phyloP scores from a whole-genome alignment of 2,113 vertebrate species.

The Empidonax traillii region DNA sequence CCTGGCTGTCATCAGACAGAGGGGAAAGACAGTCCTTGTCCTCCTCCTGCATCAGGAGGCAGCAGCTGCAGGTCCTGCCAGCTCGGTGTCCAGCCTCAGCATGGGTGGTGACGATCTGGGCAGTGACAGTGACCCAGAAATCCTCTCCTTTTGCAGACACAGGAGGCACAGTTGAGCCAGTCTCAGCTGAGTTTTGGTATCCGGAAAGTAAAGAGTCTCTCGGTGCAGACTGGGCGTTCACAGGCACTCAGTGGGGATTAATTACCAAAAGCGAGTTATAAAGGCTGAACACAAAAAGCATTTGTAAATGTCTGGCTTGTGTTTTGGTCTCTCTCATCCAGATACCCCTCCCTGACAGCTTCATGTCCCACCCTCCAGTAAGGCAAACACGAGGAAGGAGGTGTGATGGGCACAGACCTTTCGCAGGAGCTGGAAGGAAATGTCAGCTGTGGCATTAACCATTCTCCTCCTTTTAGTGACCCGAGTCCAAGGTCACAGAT shows the following conservation, averaged over 20 bases:
- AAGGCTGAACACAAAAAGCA: neutral
- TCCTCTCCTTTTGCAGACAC: neutral
- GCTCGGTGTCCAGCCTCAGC: neutral
- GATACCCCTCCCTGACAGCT: neutral
- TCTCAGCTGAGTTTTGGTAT: neutral
- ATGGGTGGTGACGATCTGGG: neutral
- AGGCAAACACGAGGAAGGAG: neutral
- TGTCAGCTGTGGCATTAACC: neutral
- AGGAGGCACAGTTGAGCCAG: neutral
- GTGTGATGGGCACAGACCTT: neutral
- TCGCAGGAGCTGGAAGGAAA: neutral
- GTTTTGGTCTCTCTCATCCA: neutral
- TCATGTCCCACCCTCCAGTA: neutral
- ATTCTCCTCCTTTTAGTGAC: neutral
- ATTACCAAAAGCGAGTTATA: neutral
- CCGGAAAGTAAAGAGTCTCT: neutral
- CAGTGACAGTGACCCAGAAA: neutral
- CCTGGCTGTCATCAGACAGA: neutral
- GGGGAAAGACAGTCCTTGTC: neutral
- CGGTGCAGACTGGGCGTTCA: neutral
- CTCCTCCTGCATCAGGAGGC: neutral
- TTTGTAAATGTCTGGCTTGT: neutral
- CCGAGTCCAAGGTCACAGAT: neutral
- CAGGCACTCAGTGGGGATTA: neutral
- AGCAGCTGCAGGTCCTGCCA: neutral